Conservation (phyloP, 2,888 invertebrate genomes). For the Rhimphoctona megacephalus region DNA sequence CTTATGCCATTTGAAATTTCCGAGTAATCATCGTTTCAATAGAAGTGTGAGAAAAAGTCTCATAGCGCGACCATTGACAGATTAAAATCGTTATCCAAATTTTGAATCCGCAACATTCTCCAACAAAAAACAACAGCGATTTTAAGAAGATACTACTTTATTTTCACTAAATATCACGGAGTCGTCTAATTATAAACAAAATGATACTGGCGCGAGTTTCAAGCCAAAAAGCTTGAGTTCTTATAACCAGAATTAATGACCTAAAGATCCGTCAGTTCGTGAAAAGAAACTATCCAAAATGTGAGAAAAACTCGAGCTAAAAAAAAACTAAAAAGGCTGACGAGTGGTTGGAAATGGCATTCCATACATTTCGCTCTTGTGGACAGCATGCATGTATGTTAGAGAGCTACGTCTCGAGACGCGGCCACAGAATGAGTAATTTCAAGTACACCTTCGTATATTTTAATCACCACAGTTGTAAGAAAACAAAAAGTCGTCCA, state of each 20-base stretch:
- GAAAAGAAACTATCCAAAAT: not conserved
- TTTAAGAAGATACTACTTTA: too few relatives aligned
- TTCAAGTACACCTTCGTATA: not conserved
- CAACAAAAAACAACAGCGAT: too few relatives aligned
- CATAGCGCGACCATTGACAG: too few relatives aligned
- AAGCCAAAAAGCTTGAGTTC: not conserved
- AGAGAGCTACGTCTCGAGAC: not conserved
- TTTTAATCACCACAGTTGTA: conserved; percentile 14
- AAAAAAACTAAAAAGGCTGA: conserved; percentile 7
- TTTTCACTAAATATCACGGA: not conserved
- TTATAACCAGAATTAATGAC: not conserved
- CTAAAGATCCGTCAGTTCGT: not conserved
- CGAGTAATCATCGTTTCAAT: too few relatives aligned
- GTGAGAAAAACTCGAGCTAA: not conserved
- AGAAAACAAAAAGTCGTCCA: not conserved
- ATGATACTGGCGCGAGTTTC: not conserved
- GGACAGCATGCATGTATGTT: not conserved
- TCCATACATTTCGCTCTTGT: not conserved
- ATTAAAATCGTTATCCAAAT: too few relatives aligned
- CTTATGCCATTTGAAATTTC: too few relatives aligned
- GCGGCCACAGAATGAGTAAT: not conserved
- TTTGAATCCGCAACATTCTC: too few relatives aligned
- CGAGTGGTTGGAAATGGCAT: conserved; percentile 1
- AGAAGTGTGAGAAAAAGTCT: too few relatives aligned
- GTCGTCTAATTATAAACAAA: not conserved